Conservation (phyloP, 2,888 invertebrate genomes). For the Tinea pellionella region DNA sequence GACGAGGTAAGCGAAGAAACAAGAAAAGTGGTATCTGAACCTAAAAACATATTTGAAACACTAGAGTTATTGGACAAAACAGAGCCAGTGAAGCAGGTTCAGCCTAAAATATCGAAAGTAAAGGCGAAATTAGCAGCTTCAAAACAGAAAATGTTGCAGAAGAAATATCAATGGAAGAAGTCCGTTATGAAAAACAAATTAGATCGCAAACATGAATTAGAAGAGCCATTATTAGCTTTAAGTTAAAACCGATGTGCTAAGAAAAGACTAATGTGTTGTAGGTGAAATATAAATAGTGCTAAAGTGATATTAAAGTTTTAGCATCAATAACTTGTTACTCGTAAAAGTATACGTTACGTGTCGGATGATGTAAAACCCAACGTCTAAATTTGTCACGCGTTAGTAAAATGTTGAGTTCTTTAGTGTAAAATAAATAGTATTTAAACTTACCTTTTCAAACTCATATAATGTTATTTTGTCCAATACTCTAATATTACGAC, state of each 20-base stretch:
- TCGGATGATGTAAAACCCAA: not conserved
- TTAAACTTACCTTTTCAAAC: too few relatives aligned
- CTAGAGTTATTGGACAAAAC: constrained; percentile 76
- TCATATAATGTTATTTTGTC: too few relatives aligned
- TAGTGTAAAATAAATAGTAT: too few relatives aligned
- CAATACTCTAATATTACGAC: too few relatives aligned
- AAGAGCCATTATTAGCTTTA: constrained; percentile 75
- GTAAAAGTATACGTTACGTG: not conserved
- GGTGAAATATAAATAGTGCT: not conserved
- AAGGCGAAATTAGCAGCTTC: constrained; percentile 74
- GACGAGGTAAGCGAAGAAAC: constrained; percentile 62
- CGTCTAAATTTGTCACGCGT: not conserved
- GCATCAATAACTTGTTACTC: not conserved
- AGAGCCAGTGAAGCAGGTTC: constrained; percentile 34
- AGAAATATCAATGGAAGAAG: constrained; percentile 61
- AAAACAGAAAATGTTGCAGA: constrained; percentile 48
- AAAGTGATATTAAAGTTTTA: not conserved
- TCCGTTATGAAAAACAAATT: constrained; percentile 38
- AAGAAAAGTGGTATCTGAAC: constrained; percentile 58
- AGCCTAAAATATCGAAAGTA: constrained; percentile 66
- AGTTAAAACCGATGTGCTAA: constrained; percentile 57
- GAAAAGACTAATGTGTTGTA: constrained; percentile 15
- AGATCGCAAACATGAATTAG: constrained; percentile 59
- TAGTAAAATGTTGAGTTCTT: too few relatives aligned
- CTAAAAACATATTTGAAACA: constrained; percentile 88